phyloP scores from a whole-genome alignment of 2,888 invertebrate species.

The Thysanoteuthis rhombus region DNA sequence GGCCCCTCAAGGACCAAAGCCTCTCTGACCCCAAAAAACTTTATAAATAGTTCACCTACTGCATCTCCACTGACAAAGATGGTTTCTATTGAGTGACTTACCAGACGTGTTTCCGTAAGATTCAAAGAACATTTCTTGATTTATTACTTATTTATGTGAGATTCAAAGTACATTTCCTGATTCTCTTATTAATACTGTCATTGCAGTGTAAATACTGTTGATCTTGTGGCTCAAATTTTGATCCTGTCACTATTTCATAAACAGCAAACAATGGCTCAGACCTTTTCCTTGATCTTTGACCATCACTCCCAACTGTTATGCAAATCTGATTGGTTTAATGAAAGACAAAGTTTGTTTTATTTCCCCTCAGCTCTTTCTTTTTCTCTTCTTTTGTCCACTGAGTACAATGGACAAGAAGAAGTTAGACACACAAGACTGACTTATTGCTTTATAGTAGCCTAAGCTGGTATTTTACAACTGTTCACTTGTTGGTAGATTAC shows the following conservation, averaged over 20 bases:
- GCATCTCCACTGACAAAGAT: too few relatives aligned
- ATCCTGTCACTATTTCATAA: not conserved
- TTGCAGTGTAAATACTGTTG: not conserved
- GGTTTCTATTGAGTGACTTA: not conserved
- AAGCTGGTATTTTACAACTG: not conserved
- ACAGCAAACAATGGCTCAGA: not conserved
- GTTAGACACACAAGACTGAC: not conserved
- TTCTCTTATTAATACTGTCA: not conserved
- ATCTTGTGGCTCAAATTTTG: not conserved
- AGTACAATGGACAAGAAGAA: not conserved
- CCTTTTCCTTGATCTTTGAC: not conserved
- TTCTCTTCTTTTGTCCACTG: not conserved
- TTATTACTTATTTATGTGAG: not conserved
- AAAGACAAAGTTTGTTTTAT: not conserved
- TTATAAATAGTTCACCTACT: too few relatives aligned
- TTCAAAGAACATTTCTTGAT: not conserved
- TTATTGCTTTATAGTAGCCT: not conserved
- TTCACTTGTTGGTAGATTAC: not conserved
- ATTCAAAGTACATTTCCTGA: not conserved
- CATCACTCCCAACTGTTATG: not conserved
- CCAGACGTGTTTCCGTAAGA: too few relatives aligned
- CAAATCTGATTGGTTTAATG: not conserved
- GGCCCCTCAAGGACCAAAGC: too few relatives aligned
- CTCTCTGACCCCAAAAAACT: too few relatives aligned
- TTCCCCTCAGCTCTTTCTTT: not conserved